phyloP scores from a whole-genome alignment of 1,140 invertebrate species.

The Anagrus nilaparvatae region DNA sequence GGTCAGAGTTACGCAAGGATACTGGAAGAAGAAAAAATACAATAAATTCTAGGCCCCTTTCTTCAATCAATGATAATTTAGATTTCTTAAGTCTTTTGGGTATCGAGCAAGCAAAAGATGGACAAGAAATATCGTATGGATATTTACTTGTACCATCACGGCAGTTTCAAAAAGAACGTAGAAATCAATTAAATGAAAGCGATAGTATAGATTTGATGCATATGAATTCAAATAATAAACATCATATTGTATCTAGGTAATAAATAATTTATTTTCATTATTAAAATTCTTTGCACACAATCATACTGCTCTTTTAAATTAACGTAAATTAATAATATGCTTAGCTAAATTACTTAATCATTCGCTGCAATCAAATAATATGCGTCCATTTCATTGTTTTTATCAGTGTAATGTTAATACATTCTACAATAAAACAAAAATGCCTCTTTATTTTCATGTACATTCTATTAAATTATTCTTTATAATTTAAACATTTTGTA shows the following conservation, averaged over 20 bases:
- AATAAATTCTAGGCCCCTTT: constrained; percentile 70
- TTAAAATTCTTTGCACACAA: constrained; percentile 18
- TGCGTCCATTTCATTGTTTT: too few relatives aligned
- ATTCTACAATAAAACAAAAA: too few relatives aligned
- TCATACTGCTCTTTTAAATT: constrained; percentile 24
- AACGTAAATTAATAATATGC: too few relatives aligned
- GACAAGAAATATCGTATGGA: constrained; percentile 79
- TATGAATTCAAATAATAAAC: constrained; percentile 31
- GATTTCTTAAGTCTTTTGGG: constrained; percentile 80
- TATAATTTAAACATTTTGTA: background rate
- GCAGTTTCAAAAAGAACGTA: constrained; percentile 41
- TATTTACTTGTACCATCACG: constrained; percentile 69
- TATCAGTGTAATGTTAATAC: too few relatives aligned
- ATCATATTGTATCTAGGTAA: constrained; percentile 58
- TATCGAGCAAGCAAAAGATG: constrained; percentile 71
- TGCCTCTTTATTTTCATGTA: too few relatives aligned
- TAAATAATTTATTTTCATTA: constrained; percentile 13
- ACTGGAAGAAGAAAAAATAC: constrained; percentile 68
- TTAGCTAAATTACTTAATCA: too few relatives aligned
- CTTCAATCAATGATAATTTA: constrained; percentile 69
- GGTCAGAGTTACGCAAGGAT: constrained; percentile 63
- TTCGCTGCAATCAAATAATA: too few relatives aligned
- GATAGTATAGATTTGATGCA: constrained; percentile 44
- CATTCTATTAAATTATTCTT: background rate
- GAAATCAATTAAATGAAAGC: constrained; percentile 43